Conservation (phyloP, 2,113 vertebrate genomes). For the Zosterops japonicus region DNA sequence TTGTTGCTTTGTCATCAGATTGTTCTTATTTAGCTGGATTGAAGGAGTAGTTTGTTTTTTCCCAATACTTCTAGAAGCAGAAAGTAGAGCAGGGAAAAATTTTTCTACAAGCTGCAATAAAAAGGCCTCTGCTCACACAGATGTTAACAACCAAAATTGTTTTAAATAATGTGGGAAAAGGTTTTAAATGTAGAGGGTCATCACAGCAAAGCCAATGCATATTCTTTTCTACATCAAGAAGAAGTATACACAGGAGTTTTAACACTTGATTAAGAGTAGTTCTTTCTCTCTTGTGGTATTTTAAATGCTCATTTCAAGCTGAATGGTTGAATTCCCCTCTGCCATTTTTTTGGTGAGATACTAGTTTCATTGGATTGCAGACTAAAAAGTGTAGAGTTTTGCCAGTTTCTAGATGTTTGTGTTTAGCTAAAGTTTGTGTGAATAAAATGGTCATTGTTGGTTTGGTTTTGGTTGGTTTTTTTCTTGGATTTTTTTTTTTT, state of each 20-base stretch:
- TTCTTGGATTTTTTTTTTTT: neutral
- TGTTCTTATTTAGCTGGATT: neutral
- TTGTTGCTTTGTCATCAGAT: neutral
- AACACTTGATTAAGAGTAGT: neutral
- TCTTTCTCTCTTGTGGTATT: neutral
- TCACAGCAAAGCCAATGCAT: neutral
- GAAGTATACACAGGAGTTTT: neutral
- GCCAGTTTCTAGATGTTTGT: neutral
- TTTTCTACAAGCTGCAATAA: neutral
- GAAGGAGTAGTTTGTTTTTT: neutral
- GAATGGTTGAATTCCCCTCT: neutral
- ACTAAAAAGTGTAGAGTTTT: neutral
- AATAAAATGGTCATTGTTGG: neutral
- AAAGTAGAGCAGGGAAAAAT: neutral
- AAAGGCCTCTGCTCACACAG: neutral
- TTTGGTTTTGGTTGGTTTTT: neutral
- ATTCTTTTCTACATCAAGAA: neutral
- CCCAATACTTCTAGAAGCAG: neutral
- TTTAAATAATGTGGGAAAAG: neutral
- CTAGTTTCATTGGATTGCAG: neutral
- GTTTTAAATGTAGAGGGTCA: neutral
- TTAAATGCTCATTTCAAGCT: constrained; percentile 23
- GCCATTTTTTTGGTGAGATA: neutral
- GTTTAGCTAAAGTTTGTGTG: constrained; percentile 1
- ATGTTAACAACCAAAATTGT: neutral